A percentile compares a stretch with the other conserved stretches of the same genome.
phyloP scores from a whole-genome alignment of 2,888 invertebrate genomes.

The Lepidochrysops patricia region DNA sequence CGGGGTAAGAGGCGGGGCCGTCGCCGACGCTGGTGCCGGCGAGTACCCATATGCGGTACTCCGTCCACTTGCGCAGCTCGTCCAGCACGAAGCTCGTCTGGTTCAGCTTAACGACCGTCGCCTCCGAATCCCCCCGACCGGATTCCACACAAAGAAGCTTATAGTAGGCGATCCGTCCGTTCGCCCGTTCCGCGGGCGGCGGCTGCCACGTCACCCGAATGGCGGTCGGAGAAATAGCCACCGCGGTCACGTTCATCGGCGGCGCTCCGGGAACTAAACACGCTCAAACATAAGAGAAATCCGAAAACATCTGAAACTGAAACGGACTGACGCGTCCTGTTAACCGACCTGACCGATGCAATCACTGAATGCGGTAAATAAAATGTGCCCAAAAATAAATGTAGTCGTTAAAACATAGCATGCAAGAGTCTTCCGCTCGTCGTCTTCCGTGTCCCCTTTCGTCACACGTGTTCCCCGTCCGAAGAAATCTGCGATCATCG shows the following conservation, averaged over 20 bases:
- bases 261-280: conserved; percentile 95
- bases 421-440: conserved; percentile 68
- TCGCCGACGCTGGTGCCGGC: conserved; percentile 97
- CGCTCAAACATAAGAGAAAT: conserved; percentile 42
- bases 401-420: conserved; percentile 47
- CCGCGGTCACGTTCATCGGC: conserved; percentile 93
- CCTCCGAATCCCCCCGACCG: conserved; percentile 88
- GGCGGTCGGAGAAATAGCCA: conserved; percentile 90
- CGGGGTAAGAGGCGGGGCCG: conserved; percentile 93
- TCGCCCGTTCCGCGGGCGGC: conserved; percentile 91
- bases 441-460: conserved; percentile 58
- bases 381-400: conserved; percentile 38
- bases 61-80: conserved; percentile 94
- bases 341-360: conserved; percentile 50
- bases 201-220: conserved; percentile 94
- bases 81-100: conserved; percentile 87
- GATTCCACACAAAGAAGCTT: conserved; percentile 92
- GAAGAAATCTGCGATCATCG: conserved; percentile 47
- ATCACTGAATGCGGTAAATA: conserved; percentile 68
- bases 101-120: conserved; percentile 85
- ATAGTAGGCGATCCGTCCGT: conserved; percentile 96
- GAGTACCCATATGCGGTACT: conserved; percentile 96
- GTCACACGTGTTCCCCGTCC: conserved; percentile 53
- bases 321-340: conserved; percentile 30
- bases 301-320: conserved; percentile 47